Evolutionary conservation across 2,888 invertebrate species (phyloP), one percentile per base, ranked within the genome.

Genomic region (Slavum lentiscoides): DNA sequence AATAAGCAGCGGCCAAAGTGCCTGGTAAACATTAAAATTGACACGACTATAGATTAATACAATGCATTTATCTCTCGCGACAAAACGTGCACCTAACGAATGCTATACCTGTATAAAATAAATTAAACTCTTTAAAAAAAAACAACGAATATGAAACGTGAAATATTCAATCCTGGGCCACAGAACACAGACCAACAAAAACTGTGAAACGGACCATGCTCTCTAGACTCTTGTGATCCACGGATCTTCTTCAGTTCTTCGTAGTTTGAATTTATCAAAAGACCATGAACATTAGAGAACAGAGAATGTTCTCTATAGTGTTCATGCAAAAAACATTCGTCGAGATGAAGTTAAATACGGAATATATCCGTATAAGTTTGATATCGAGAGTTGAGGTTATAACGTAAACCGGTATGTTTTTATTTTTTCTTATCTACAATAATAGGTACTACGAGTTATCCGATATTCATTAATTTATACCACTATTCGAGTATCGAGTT

Each of bases 381-480:
- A 13, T 49, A 13, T 49, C 13, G 49, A 49, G 1, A 49, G 5
- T 68, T 68, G 68, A 76, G 76, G 76, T 76, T 76, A 68, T 11
- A n/a, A 68, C 17, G 30, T 30, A 30, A 30, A 43, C 76, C 76
- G 76, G 76, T 76, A 74, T 53, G 66, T 74, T 37, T 53, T 62
- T 55, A 43, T 64, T 74, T 74, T 30, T 66, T 66, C 39, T 74
- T 74, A 74, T 74, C 74, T 55, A 21, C 53, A 8, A 17, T 49
- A 8, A 23, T 23, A 6, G 17, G 19, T 49, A 30, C 64, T 64
- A 15, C 15, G 2, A 37, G 64, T 62, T 64, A 30, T 30, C 30
- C 30, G 30, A 30, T 62, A 23, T 49, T 49, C 8, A 11, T 49
- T 49, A 49, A 49, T 1, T 3, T 13, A 13, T 49, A 9, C 49